phyloP scores from a whole-genome alignment of 2,888 invertebrate species.

The Blera fallax region DNA sequence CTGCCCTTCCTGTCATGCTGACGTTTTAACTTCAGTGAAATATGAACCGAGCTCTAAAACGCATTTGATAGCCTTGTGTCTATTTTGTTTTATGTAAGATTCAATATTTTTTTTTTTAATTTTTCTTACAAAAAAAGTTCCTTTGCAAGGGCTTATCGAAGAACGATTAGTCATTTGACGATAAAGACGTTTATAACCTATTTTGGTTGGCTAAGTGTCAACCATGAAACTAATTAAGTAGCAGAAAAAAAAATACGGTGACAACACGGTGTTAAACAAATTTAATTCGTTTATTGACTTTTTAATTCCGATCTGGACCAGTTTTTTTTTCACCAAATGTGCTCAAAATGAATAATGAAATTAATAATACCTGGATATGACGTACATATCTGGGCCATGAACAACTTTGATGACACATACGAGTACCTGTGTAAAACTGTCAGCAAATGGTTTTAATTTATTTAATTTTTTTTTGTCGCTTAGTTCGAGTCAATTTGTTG shows the following conservation, averaged over 20 bases:
- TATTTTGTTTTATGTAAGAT: constrained; percentile 74
- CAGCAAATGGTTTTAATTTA: background rate
- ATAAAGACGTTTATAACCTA: background rate
- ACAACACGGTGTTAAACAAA: background rate
- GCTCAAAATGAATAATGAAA: background rate
- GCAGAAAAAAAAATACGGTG: background rate
- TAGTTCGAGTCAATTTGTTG: background rate
- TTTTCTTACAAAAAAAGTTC: background rate
- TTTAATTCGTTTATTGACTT: constrained; percentile 24
- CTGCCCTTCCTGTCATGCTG: constrained; percentile 81
- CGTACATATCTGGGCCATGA: background rate
- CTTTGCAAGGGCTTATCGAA: background rate
- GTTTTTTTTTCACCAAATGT: background rate
- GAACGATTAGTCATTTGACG: background rate
- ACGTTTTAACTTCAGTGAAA: constrained; percentile 79
- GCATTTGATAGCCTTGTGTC: constrained; percentile 65
- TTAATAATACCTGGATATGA: no score
- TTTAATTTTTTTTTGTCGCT: background rate
- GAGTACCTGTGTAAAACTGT: background rate
- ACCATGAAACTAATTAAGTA: background rate
- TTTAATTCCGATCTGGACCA: background rate
- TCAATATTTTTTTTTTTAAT: background rate
- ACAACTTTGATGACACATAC: background rate
- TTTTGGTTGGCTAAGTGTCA: background rate
- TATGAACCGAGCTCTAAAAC: constrained; percentile 73